Evolutionary conservation across 2,888 invertebrate species (phyloP), one percentile per base, ranked within the genome.

Genomic region (Timema podura): DNA sequence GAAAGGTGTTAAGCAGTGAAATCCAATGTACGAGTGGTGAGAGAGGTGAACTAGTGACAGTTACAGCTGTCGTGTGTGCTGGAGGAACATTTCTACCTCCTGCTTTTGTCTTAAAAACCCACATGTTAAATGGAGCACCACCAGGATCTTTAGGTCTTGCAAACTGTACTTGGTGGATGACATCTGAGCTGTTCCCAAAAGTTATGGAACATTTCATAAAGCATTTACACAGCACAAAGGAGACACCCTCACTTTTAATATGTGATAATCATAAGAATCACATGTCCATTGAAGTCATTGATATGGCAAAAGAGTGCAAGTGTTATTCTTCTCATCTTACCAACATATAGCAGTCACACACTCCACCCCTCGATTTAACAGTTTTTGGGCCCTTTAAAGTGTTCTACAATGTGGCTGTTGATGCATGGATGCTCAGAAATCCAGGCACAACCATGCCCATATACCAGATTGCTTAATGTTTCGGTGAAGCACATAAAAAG

Each of bases 61-160:
- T 45, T 61, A 16, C 61, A 61, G 3, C 30, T 3, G 3, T 30
- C 30, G 61, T 30, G 45, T 61, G 30, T 61, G 61, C 44, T 61
- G 45, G 44, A 61, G 61, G 61, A 61, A 61, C 61, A 61, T 44
- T 61, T 61, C 30, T 61, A 61, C 61, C 61, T 15, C 61, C 61
- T 61, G 61, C 45, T 10, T 15, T 30, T 61, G 16, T 61, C 45
- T 61, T 61, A 30, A 61, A 61, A 45, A 44, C 16, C 11, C 16
- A 15, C 30, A 61, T 61, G 61, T 10, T 61, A 45, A 61, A 61
- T 61, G 61, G 61, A 44, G 61, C 61, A 16, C 61, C 16, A 5
- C 30, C 61, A 44, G 61, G 61, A 61, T 61, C 7, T 45, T 61
- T 61, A 61, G 16, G 61, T 9, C 15, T 61, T 11, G 16, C 7